Evolutionary conservation across 2,797 vertebrate genomes (phyloP).

Genomic region (Anguilla pacifica): DNA sequence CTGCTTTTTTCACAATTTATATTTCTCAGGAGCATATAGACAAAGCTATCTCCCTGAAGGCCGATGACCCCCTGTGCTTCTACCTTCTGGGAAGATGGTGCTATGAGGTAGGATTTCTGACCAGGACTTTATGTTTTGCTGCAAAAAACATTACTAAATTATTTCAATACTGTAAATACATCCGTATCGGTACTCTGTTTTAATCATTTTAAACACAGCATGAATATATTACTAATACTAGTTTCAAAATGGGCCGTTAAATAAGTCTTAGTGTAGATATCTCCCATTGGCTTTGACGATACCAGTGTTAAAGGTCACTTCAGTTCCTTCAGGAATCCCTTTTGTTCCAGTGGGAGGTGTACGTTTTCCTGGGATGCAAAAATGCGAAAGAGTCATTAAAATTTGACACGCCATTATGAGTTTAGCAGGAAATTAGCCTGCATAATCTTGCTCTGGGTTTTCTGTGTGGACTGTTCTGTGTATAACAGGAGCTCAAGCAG

Average conservation of each 20-base stretch:
- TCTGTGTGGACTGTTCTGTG: not conserved
- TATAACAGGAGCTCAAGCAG: not conserved
- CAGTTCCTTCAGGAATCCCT: not conserved
- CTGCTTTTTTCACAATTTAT: not conserved
- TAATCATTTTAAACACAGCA: too few relatives aligned
- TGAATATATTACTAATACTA: not conserved
- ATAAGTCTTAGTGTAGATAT: not conserved
- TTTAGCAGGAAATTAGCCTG: not conserved
- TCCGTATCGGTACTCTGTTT: too few relatives aligned
- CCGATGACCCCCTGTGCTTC: constrained; percentile 71
- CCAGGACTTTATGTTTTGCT: not conserved
- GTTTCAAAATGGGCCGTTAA: not conserved
- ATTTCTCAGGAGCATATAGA: constrained; percentile 72
- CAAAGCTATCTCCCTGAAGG: constrained; percentile 60
- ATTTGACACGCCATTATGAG: not conserved
- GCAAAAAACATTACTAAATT: too few relatives aligned
- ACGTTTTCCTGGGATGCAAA: not conserved
- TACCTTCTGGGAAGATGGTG: constrained; percentile 76
- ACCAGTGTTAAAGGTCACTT: not conserved
- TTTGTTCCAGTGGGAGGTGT: not conserved
- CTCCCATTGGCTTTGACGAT: not conserved
- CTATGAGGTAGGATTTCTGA: constrained; percentile 65
- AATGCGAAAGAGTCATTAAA: not conserved
- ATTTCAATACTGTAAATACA: too few relatives aligned
- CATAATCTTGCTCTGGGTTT: not conserved